Evolutionary conservation across 2,888 invertebrate species (phyloP).

Genomic region (Syrista parreyssii): DNA sequence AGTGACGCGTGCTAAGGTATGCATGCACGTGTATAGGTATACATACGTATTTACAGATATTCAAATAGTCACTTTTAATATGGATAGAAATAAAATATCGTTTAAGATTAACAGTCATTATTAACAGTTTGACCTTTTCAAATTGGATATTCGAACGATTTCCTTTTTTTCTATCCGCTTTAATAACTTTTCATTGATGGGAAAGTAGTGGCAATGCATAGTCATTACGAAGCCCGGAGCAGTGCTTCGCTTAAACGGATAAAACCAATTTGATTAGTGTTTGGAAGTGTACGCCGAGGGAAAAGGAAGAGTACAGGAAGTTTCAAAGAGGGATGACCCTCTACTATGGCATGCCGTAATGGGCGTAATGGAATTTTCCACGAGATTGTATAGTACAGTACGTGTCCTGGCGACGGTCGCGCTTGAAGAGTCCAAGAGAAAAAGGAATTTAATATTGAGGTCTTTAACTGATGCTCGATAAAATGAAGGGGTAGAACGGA

Average conservation of each 20-base stretch:
- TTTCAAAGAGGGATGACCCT: neutral
- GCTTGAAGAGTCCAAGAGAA: constrained; percentile 6
- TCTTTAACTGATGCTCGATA: neutral
- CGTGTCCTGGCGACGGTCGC: neutral
- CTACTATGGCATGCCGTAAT: neutral
- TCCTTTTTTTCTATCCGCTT: constrained; percentile 9
- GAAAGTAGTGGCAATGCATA: constrained; percentile 17
- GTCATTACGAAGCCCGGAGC: constrained; percentile 19
- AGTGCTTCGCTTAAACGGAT: constrained; percentile 62
- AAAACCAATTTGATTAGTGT: constrained; percentile 58
- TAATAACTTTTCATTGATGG: constrained; percentile 29
- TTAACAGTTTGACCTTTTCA: neutral
- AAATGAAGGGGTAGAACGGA: neutral
- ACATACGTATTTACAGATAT: neutral
- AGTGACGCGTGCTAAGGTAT: neutral
- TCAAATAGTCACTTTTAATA: neutral
- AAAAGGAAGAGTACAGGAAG: neutral
- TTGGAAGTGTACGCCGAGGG: constrained; percentile 26
- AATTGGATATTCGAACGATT: neutral
- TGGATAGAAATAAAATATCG: too few species aligned
- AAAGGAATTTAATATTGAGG: constrained; percentile 24
- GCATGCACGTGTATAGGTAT: neutral
- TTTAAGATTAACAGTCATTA: too few species aligned
- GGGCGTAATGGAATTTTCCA: constrained; percentile 27
- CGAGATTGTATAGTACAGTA: constrained; percentile 5